These are phyloP conservation scores for Gallinago paraguaiae DNA, from an alignment of 2,113 vertebrate genomes.

Conservation along the genomic window DNA sequence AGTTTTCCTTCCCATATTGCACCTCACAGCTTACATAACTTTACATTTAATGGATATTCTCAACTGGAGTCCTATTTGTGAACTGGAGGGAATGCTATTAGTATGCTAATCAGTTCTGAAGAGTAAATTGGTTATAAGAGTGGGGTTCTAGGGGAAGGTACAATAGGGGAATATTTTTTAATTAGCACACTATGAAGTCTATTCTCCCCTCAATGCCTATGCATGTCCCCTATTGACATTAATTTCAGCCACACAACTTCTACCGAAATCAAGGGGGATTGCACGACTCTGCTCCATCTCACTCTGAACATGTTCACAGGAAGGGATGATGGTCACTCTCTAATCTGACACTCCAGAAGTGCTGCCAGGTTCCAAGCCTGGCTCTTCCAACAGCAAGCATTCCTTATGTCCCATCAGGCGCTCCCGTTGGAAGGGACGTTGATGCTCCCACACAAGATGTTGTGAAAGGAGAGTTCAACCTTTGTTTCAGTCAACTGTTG, in stretches of 20 bases:
- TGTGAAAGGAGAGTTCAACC: not conserved
- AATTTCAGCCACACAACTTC: not conserved
- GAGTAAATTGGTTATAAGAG: constrained; percentile 59
- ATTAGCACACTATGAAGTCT: constrained; percentile 46
- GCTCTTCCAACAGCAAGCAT: not conserved
- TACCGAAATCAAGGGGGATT: not conserved
- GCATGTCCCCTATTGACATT: not conserved
- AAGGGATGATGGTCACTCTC: not conserved
- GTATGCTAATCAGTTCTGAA: constrained; percentile 66
- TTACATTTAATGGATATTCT: constrained; percentile 66
- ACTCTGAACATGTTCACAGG: not conserved
- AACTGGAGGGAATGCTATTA: constrained; percentile 60
- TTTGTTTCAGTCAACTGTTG: not conserved
- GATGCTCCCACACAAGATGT: not conserved
- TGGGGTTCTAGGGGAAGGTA: constrained; percentile 42
- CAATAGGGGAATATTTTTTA: constrained; percentile 52
- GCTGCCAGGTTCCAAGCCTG: not conserved
- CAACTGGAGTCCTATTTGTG: constrained; percentile 57
- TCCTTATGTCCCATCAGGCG: not conserved
- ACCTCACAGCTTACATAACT: constrained; percentile 23
- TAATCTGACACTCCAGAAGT: not conserved
- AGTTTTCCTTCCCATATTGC: constrained; percentile 18
- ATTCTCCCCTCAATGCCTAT: not conserved
- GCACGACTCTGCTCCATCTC: not conserved
- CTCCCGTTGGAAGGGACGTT: not conserved